phyloP scores from a whole-genome alignment of 2,888 invertebrate species.

The Pheosia gnoma region DNA sequence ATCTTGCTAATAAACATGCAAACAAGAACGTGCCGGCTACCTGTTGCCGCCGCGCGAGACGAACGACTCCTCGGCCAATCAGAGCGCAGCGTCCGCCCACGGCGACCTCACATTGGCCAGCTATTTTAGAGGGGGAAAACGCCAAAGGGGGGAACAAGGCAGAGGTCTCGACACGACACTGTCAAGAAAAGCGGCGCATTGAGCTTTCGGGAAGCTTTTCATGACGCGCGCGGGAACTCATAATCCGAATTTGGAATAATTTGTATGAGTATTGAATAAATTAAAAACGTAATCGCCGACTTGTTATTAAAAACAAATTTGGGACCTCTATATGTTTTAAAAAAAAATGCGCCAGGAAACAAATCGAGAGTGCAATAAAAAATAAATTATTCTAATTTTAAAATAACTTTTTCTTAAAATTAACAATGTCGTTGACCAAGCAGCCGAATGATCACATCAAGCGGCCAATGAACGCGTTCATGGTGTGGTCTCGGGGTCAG shows the following conservation, averaged over 20 bases:
- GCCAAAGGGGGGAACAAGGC: conserved; percentile 40
- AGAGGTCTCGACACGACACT: conserved; percentile 73
- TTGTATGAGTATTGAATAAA: conserved; percentile 32
- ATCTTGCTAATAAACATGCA: conserved; percentile 83
- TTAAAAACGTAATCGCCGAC: conserved; percentile 16
- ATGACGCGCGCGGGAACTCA: conserved; percentile 64
- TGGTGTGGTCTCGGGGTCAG: conserved; percentile 97
- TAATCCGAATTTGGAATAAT: conserved; percentile 34
- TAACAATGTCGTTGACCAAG: conserved; percentile 74
- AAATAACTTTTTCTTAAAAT: conserved; percentile 5
- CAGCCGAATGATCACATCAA: conserved; percentile 91
- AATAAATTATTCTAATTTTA: neutral
- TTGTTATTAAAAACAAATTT: conserved; percentile 9
- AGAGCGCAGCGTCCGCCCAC: conserved; percentile 75
- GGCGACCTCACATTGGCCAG: conserved; percentile 68
- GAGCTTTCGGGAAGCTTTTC: conserved; percentile 82
- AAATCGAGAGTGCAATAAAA: conserved; percentile 20
- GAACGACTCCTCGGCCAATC: conserved; percentile 71
- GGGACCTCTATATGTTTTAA: neutral
- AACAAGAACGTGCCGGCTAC: conserved; percentile 78
- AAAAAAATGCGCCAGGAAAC: conserved; percentile 31
- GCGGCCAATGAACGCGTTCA: conserved; percentile 97
- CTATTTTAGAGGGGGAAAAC: conserved; percentile 56
- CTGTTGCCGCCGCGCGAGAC: conserved; percentile 84
- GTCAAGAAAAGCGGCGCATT: conserved; percentile 81